These are phyloP conservation scores for Autographa gamma DNA, from an alignment of 2,888 invertebrate species.

Conservation along the genomic window DNA sequence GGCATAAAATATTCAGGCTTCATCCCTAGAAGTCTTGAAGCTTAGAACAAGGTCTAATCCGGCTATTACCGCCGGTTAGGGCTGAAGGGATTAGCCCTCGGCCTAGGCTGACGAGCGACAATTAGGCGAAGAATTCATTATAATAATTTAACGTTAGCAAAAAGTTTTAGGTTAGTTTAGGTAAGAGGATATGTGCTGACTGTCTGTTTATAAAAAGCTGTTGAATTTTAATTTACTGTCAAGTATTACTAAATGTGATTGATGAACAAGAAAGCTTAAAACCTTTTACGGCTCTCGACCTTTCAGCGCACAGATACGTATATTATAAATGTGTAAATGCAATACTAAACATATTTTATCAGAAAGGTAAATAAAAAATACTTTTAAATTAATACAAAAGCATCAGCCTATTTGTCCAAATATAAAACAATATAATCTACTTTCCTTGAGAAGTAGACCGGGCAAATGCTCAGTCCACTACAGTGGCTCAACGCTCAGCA, in stretches of 20 bases:
- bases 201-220: neutral
- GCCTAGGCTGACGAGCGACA: conserved; percentile 4
- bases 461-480: conserved; percentile 15
- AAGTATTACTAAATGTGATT: neutral
- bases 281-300: neutral
- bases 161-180: neutral
- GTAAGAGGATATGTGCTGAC: neutral
- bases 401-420: neutral
- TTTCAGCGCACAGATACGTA: neutral
- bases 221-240: too few relatives aligned
- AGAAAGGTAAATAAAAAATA: too few relatives aligned
- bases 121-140: neutral
- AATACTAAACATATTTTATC: too few relatives aligned
- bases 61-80: neutral
- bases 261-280: neutral
- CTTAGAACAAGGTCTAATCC: conserved; percentile 1
- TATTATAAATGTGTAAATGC: too few relatives aligned
- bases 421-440: neutral
- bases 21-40: neutral
- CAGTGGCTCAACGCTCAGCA: conserved; percentile 12
- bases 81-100: neutral
- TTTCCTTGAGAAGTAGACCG: neutral
- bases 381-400: too few relatives aligned
- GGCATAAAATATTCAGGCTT: conserved; percentile 1
- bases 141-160: neutral